Evolutionary conservation across 2,797 vertebrate species (phyloP).

Genomic region (Tamandua tetradactyla): DNA sequence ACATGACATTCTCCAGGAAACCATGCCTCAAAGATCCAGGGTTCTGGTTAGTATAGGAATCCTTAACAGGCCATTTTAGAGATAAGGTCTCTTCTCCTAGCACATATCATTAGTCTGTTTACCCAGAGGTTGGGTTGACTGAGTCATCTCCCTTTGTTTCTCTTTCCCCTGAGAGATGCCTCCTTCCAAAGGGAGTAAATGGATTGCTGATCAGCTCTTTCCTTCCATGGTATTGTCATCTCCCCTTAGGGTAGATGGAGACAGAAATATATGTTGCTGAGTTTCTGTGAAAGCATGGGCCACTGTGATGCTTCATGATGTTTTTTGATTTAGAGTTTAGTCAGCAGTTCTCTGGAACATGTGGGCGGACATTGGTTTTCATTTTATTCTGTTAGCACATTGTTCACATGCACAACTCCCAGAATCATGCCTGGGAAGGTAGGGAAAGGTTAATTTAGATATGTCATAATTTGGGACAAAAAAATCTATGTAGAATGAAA

Average conservation of each 20-base stretch:
- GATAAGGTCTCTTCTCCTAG: constrained; percentile 19
- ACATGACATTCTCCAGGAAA: constrained; percentile 8
- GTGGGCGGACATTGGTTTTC: background rate
- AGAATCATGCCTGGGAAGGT: background rate
- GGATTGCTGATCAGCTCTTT: constrained; percentile 11
- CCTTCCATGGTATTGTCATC: background rate
- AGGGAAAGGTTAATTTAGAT: constrained; percentile 23
- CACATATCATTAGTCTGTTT: background rate
- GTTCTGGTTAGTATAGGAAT: constrained; percentile 25
- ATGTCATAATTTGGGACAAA: background rate
- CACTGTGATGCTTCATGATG: background rate
- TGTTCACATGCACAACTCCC: background rate
- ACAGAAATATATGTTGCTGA: background rate
- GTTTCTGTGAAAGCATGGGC: constrained; percentile 28
- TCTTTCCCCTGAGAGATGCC: background rate
- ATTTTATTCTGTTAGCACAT: constrained; percentile 15
- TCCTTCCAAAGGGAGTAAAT: constrained; percentile 17
- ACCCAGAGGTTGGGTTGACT: background rate
- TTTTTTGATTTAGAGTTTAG: constrained; percentile 9
- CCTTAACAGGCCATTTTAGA: constrained; percentile 47
- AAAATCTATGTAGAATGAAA: background rate
- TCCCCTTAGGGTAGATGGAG: constrained; percentile 13
- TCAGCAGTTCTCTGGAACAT: constrained; percentile 45
- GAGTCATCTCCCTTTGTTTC: constrained; percentile 6
- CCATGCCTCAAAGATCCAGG: background rate